phyloP scores from a whole-genome alignment of 2,888 invertebrate species.

The Epinotia bilunana region DNA sequence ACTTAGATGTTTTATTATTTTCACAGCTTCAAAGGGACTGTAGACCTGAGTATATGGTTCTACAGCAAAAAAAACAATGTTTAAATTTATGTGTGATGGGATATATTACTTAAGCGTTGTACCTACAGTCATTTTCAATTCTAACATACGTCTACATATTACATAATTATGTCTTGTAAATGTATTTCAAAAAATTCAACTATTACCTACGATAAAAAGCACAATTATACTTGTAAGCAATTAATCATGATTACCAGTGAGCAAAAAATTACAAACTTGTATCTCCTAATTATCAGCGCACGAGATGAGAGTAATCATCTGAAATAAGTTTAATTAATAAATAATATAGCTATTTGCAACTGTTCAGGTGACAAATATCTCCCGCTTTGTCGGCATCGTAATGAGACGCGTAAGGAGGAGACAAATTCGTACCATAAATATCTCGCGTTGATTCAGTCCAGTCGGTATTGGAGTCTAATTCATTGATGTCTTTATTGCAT shows the following conservation, averaged over 20 bases:
- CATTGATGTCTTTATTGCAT: constrained; percentile 61
- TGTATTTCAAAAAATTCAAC: no score
- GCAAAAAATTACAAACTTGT: constrained; percentile 15
- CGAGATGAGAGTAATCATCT: constrained; percentile 27
- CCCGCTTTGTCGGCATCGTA: constrained; percentile 77
- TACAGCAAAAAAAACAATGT: no score
- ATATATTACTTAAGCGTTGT: no score
- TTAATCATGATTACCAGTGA: constrained; percentile 17
- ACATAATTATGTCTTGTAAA: no score
- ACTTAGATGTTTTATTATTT: no score
- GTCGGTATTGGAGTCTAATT: constrained; percentile 75
- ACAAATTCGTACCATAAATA: constrained; percentile 82
- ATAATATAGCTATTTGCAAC: constrained; percentile 76
- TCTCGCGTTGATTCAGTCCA: constrained; percentile 72
- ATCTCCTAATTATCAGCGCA: constrained; percentile 57
- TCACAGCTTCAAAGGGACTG: no score
- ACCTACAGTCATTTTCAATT: no score
- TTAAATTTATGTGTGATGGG: no score
- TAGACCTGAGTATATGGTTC: no score
- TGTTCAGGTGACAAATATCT: constrained; percentile 76
- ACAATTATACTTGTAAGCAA: not conserved
- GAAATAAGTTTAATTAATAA: constrained; percentile 54
- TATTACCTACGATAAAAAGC: not conserved
- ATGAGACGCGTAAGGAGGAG: constrained; percentile 73
- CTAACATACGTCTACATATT: no score